Conservation (phyloP, 2,113 vertebrate species). For the Montifringilla adamsi region DNA sequence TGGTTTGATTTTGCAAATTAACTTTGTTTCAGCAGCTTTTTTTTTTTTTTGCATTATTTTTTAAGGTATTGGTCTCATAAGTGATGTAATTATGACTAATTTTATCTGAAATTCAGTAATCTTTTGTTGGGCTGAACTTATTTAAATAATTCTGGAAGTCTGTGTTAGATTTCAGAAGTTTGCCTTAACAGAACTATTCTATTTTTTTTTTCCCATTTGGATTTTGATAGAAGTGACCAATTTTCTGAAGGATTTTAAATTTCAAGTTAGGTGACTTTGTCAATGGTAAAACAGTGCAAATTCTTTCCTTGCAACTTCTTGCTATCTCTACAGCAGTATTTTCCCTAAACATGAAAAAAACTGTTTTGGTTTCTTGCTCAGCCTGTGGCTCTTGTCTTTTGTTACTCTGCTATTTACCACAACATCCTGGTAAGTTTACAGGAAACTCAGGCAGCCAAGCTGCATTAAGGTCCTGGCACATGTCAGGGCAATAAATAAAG, state of each 20-base stretch:
- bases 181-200: background rate
- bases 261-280: background rate
- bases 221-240: background rate
- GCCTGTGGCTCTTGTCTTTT: background rate
- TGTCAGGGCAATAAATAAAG: background rate
- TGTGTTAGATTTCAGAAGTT: background rate
- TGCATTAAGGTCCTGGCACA: background rate
- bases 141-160: background rate
- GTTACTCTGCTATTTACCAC: background rate
- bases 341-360: background rate
- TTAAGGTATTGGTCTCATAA: background rate
- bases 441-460: background rate
- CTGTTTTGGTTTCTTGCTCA: background rate
- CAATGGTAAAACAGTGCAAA: background rate
- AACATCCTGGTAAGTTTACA: background rate
- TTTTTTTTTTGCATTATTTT: background rate
- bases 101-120: background rate
- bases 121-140: background rate
- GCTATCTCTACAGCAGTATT: background rate
- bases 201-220: background rate
- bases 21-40: background rate
- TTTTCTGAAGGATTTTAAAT: background rate
- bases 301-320: background rate
- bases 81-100: background rate
- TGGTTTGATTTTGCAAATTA: background rate